Percentiles rank a stretch among this genome's conserved stretches.
These are phyloP conservation scores for Lacerta bilineata DNA, from an alignment of 2,797 vertebrate genomes.

Conservation along the genomic window DNA sequence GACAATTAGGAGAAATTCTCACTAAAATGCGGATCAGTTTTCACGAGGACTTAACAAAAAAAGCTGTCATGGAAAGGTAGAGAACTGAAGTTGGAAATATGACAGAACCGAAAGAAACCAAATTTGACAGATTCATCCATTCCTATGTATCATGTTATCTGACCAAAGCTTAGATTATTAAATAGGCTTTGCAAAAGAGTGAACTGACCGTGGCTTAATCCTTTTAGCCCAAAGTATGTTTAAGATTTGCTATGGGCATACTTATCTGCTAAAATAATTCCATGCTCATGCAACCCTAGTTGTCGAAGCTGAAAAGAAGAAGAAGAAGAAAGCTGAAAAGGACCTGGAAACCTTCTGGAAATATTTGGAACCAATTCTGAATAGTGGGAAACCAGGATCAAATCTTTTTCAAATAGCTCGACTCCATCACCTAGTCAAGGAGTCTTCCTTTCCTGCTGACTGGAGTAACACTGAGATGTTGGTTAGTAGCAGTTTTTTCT, in stretches of 20 bases:
- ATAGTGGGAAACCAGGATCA: slow-evolving; percentile 81
- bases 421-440: slow-evolving; percentile 80
- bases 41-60: too few species aligned
- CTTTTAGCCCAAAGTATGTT: neutral
- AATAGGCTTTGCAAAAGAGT: neutral
- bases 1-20: too few species aligned
- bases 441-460: slow-evolving; percentile 67
- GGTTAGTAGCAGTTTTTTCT: slow-evolving; percentile 78
- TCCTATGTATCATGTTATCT: too few species aligned
- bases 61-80: too few species aligned
- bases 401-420: slow-evolving; percentile 85
- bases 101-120: too few species aligned
- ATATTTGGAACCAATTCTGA: slow-evolving; percentile 85
- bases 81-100: too few species aligned
- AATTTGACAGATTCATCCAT: too few species aligned
- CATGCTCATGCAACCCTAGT: slow-evolving; percentile 60
- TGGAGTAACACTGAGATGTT: slow-evolving; percentile 74
- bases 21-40: too few species aligned
- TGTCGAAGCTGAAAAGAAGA: slow-evolving; percentile 70
- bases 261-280: slow-evolving; percentile 27
- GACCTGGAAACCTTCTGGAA: slow-evolving; percentile 89
- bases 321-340: slow-evolving; percentile 66
- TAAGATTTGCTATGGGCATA: neutral
- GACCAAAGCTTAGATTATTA: too few species aligned
- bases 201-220: neutral